Evolutionary conservation across 2,888 invertebrate genomes (phyloP).

Genomic region (Trypoxylon attenuatum): DNA sequence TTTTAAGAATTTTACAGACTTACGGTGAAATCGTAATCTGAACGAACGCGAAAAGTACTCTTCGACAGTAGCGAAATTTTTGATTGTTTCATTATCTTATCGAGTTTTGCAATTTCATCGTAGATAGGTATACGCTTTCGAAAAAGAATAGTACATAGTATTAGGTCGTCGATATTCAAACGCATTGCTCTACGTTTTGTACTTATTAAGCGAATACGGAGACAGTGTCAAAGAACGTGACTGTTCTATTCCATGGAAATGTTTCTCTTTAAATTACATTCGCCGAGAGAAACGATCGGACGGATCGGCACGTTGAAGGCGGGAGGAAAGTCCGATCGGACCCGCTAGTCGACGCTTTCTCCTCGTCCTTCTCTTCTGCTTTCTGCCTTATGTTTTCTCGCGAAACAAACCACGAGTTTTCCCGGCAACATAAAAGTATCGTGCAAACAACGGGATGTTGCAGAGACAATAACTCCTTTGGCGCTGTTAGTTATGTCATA

Average conservation of each 20-base stretch:
- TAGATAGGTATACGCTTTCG: neutral
- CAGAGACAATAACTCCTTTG: too few relatives aligned
- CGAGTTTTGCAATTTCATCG: slow-evolving; percentile 14
- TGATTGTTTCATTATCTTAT: slow-evolving; percentile 35
- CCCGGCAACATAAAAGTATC: too few relatives aligned
- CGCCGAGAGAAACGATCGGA: slow-evolving; percentile 20
- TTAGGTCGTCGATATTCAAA: neutral
- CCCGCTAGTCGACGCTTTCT: slow-evolving; percentile 26
- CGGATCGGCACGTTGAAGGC: slow-evolving; percentile 12
- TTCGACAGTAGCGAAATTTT: neutral
- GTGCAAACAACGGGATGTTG: too few relatives aligned
- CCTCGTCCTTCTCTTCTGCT: too few relatives aligned
- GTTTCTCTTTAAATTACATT: neutral
- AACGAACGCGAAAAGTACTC: neutral
- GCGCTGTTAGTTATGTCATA: too few relatives aligned
- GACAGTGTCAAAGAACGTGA: neutral
- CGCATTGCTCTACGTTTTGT: neutral
- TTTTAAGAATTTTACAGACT: neutral
- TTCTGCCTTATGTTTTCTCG: slow-evolving; percentile 1
- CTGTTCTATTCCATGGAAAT: neutral
- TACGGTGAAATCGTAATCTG: neutral
- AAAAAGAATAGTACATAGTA: neutral
- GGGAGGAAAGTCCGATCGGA: slow-evolving; percentile 12
- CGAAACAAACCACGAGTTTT: neutral
- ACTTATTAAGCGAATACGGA: neutral